Evolutionary conservation across 1,140 invertebrate species (phyloP).

Genomic region (Carposina sasakii): DNA sequence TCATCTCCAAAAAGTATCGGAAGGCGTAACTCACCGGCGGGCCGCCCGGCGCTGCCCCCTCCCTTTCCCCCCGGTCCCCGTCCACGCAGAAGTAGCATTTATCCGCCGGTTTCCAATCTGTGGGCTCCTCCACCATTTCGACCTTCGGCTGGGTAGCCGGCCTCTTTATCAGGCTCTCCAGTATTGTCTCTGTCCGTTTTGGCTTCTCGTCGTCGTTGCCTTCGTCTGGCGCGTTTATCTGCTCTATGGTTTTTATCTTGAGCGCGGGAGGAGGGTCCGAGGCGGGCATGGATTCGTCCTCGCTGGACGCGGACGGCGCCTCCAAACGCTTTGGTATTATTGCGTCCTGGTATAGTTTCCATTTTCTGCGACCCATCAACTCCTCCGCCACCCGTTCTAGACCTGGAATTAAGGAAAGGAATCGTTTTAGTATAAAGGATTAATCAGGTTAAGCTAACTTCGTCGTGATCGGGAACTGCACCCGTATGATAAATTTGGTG

Average conservation of each 20-base stretch:
- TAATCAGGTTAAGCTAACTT: too few relatives aligned
- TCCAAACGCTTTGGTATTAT: constrained; percentile 74
- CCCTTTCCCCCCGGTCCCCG: constrained; percentile 75
- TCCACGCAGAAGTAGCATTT: constrained; percentile 92
- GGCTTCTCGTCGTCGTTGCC: constrained; percentile 27
- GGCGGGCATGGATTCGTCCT: constrained; percentile 54
- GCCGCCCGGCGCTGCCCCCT: constrained; percentile 18
- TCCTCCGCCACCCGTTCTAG: constrained; percentile 96
- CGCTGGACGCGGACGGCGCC: constrained; percentile 54
- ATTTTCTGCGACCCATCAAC: constrained; percentile 95
- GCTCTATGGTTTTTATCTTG: constrained; percentile 70
- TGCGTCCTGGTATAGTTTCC: constrained; percentile 91
- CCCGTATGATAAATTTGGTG: too few relatives aligned
- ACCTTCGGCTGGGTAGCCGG: constrained; percentile 61
- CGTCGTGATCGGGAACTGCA: too few relatives aligned
- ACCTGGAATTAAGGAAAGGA: constrained; percentile 75
- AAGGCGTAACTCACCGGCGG: too few relatives aligned
- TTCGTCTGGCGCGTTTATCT: constrained; percentile 63
- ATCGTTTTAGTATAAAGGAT: background rate
- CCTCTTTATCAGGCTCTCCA: constrained; percentile 65
- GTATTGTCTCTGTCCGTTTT: constrained; percentile 56
- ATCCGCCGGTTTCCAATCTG: constrained; percentile 88
- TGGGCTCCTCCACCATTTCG: constrained; percentile 71
- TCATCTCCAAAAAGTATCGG: too few relatives aligned
- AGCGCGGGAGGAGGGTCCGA: constrained; percentile 57